Conservation (phyloP, 2,888 invertebrate genomes). For the Beris chalybata region DNA sequence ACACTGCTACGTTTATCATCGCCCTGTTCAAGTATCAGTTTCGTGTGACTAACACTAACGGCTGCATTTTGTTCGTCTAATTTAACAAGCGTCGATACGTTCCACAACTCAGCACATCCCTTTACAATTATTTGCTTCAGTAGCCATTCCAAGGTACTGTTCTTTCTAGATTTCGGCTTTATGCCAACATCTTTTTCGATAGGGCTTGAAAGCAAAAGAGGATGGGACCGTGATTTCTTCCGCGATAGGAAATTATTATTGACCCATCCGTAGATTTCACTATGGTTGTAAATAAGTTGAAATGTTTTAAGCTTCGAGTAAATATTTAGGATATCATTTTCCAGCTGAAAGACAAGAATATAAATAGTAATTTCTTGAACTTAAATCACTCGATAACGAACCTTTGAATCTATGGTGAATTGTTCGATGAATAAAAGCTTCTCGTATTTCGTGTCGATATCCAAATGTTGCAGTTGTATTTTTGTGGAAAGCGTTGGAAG, state of each 20-base stretch:
- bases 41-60: conserved; percentile 63
- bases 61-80: conserved; percentile 59
- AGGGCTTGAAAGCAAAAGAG: conserved; percentile 38
- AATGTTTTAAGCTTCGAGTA: conserved; percentile 71
- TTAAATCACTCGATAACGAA: conserved; percentile 44
- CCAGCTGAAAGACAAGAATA: conserved; percentile 44
- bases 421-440: conserved; percentile 62
- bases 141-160: conserved; percentile 56
- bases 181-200: conserved; percentile 41
- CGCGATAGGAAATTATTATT: conserved; percentile 61
- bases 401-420: conserved; percentile 68
- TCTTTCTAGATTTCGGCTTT: conserved; percentile 19
- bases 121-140: conserved; percentile 64
- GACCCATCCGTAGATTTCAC: conserved; percentile 63
- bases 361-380: background rate
- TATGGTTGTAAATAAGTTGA: conserved; percentile 68
- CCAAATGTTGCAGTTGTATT: conserved; percentile 65
- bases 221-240: conserved; percentile 41
- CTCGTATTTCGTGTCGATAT: conserved; percentile 63
- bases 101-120: conserved; percentile 69
- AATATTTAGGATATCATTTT: conserved; percentile 66
- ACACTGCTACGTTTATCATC: conserved; percentile 56
- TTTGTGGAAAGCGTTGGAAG: conserved; percentile 66
- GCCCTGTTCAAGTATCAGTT: conserved; percentile 62
- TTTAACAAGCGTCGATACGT: conserved; percentile 61